Base-by-base conservation (phyloP, 2,113 vertebrate species). In the Phainopepla nitens region DNA sequence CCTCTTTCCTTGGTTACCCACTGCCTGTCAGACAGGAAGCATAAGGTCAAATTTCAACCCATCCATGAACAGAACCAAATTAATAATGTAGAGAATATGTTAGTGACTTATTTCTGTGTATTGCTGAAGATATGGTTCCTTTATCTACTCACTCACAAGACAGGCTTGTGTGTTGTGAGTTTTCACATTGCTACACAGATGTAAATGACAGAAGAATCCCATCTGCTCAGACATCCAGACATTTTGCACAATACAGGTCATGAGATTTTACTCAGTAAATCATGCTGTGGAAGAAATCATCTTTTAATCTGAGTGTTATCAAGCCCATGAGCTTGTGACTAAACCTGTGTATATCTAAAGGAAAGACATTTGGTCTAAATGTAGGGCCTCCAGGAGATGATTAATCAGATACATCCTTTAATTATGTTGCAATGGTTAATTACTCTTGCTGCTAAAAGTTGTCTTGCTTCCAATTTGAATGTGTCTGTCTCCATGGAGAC, bases 401-500 rank as follows among this genome's bases (percentile, higher is more conserved):
- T 96, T 96, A 96, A 96, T 96, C 90, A 96, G 76, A 66, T 68
- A 81, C 88, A 83, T 94, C 87, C 93, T 80, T 93, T 95, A 96
- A 97, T 97, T 94, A 95, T 86, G 35, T 75, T 90, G 51, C 85
- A 97, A 83, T 62, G 49, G 90, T 96, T 96, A 96, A 96, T 97
- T 96, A 94, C 60, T 90, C 90, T 91, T 86, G 68, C 85, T 86
- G 78, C 93, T 97, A 90, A 86, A 94, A 96, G 66, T 95, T 93
- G 93, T 93, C 96, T 96, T 96, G 47, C 85, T 92, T 97, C 94
- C 88, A 95, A 80, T 76, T 29, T 86, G 47, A 93, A 88, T 73
- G 85, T 88, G 94, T 97, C 95, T 97, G 93, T 96, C 95, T 96
- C 95, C 93, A 96, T 96, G 91, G 94, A 95, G 94, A 95, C 58